Conservation (phyloP, 2,113 vertebrate genomes). For the Numida meleagris region DNA sequence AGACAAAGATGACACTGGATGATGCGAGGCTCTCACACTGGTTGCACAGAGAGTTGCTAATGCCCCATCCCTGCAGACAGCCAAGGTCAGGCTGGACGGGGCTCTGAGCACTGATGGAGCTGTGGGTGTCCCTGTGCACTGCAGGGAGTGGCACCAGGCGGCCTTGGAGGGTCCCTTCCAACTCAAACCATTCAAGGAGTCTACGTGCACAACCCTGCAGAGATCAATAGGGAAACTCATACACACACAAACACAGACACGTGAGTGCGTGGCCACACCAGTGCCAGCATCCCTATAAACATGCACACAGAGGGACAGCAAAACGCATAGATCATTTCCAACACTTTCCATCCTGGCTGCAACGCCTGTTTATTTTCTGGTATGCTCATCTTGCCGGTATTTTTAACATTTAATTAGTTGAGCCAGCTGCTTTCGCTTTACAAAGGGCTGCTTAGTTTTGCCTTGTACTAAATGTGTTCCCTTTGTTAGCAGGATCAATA, state of each 20-base stretch:
- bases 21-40: too few species aligned
- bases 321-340: not conserved
- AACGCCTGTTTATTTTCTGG: constrained; percentile 46
- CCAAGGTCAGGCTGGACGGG: too few species aligned
- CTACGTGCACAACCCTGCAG: accelerated
- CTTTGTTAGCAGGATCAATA: constrained; percentile 47
- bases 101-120: too few species aligned
- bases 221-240: accelerated
- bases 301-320: not conserved
- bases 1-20: accelerated
- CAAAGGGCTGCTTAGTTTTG: not conserved
- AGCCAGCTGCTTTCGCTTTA: constrained; percentile 69
- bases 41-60: too few species aligned
- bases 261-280: not conserved
- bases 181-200: accelerated
- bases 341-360: not conserved
- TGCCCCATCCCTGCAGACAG: too few species aligned
- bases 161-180: too few species aligned
- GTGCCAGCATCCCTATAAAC: not conserved
- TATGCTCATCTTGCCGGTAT: constrained; percentile 46
- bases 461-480: not conserved
- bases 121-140: too few species aligned
- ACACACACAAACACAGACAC: accelerated
- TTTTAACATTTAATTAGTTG: constrained; percentile 72
- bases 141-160: too few species aligned